These are phyloP conservation scores for Pristionchus arcanus DNA, from an alignment of 2,888 invertebrate genomes.

Conservation along the genomic window DNA sequence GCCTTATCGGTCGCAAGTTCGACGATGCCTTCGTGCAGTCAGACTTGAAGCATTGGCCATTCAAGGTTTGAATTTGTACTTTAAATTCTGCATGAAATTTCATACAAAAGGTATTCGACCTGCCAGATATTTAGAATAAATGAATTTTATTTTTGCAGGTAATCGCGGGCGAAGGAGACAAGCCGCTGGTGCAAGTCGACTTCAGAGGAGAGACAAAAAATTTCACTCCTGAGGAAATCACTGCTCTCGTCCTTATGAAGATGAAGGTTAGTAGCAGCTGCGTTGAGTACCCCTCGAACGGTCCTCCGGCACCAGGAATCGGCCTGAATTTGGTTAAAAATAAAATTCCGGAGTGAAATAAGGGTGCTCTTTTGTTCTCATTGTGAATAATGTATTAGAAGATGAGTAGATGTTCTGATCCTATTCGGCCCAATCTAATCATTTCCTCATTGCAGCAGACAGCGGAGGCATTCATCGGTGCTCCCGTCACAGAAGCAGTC, in stretches of 20 bases:
- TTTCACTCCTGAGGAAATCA: slow-evolving; percentile 79
- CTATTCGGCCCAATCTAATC: background rate
- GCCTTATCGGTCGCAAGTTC: slow-evolving; percentile 82
- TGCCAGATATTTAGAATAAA: no score
- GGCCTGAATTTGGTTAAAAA: no score
- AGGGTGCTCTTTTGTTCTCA: no score
- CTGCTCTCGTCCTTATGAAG: slow-evolving; percentile 75
- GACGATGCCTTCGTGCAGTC: slow-evolving; percentile 80
- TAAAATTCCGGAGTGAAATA: no score
- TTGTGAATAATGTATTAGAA: no score
- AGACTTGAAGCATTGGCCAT: slow-evolving; percentile 80
- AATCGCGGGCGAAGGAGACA: slow-evolving; percentile 76
- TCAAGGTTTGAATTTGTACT: slow-evolving; percentile 77
- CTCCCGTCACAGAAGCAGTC: slow-evolving; percentile 89
- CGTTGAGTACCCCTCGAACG: no score
- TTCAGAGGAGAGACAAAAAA: slow-evolving; percentile 92
- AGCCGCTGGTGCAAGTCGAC: slow-evolving; percentile 85
- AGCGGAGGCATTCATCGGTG: slow-evolving; percentile 84
- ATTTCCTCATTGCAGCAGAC: slow-evolving; percentile 73
- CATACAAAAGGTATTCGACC: no score
- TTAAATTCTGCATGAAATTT: no score
- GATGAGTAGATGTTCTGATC: no score
- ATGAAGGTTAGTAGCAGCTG: slow-evolving; percentile 74
- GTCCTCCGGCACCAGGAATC: no score
- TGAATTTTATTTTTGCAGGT: slow-evolving; percentile 55